phyloP scores from a whole-genome alignment of 2,797 vertebrate species.

The Mus minutoides region DNA sequence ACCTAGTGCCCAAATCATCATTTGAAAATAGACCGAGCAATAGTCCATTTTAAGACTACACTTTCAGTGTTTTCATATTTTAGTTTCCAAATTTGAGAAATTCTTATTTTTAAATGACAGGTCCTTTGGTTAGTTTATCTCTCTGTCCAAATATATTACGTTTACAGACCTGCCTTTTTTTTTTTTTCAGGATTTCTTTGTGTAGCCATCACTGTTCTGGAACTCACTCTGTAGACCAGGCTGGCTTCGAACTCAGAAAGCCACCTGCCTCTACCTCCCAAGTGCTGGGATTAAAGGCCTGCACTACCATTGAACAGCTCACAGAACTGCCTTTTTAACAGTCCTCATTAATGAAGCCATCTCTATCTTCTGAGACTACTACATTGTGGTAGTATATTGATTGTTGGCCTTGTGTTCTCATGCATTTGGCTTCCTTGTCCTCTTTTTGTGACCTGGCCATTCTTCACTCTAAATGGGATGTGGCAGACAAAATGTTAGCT shows the following conservation, averaged over 20 bases:
- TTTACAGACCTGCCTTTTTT: not conserved
- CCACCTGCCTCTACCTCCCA: too few relatives aligned
- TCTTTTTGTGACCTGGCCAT: not conserved
- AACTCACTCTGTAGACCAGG: too few relatives aligned
- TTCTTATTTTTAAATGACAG: not conserved
- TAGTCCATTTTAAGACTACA: constrained; percentile 43
- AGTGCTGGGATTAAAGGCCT: too few relatives aligned
- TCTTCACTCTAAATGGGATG: not conserved
- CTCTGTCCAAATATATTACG: not conserved
- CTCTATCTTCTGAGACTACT: not conserved
- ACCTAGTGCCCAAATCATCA: constrained; percentile 64
- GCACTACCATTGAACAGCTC: too few relatives aligned
- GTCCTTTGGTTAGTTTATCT: not conserved
- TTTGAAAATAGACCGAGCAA: constrained; percentile 67
- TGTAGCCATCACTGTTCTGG: too few relatives aligned
- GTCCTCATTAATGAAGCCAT: not conserved
- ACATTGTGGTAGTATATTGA: not conserved
- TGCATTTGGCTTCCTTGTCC: not conserved
- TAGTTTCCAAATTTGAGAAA: constrained; percentile 1
- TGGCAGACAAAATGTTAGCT: not conserved
- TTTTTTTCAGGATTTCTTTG: too few relatives aligned
- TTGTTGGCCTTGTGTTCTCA: not conserved
- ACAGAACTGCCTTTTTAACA: not conserved
- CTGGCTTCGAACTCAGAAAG: too few relatives aligned
- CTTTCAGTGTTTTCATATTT: constrained; percentile 3